Evolutionary conservation across 2,113 vertebrate genomes (phyloP).

Genomic region (Ailurus styani): DNA sequence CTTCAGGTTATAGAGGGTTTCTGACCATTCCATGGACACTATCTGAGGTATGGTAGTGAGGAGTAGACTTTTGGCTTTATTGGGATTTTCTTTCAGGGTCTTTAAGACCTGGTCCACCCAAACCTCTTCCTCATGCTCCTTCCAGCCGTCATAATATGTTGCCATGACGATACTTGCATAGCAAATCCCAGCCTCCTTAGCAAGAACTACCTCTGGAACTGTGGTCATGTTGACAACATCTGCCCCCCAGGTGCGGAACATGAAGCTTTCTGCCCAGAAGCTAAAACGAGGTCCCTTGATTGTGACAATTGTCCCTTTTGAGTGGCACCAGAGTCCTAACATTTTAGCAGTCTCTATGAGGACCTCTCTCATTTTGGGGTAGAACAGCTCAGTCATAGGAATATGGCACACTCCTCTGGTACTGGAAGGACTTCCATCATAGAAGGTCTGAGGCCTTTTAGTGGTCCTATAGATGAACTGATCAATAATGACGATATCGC

Average conservation of each 20-base stretch:
- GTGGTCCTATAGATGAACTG: conserved; percentile 98
- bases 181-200: conserved; percentile 95
- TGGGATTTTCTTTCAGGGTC: too few species aligned
- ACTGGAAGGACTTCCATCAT: conserved; percentile 85
- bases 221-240: conserved; percentile 99
- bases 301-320: too few species aligned
- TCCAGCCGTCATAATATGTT: conserved; percentile 99
- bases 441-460: conserved; percentile 91
- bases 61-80: too few species aligned
- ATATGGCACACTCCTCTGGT: conserved; percentile 93
- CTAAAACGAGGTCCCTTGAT: too few species aligned
- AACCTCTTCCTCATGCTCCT: conserved; percentile 91
- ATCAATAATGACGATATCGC: conserved; percentile 94
- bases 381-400: conserved; percentile 96
- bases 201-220: conserved; percentile 95
- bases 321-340: too few species aligned
- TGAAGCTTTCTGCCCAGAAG: conserved; percentile 90
- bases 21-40: too few species aligned
- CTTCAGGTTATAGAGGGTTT: conserved; percentile 46
- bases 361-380: conserved; percentile 93
- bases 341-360: too few species aligned
- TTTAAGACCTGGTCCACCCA: too few species aligned
- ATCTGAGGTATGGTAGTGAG: too few species aligned
- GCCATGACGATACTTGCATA: conserved; percentile 98
- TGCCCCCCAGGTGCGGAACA: conserved; percentile 95